phyloP scores from a whole-genome alignment of 2,888 invertebrate species.

The Chaetogeoica ovagalla region DNA sequence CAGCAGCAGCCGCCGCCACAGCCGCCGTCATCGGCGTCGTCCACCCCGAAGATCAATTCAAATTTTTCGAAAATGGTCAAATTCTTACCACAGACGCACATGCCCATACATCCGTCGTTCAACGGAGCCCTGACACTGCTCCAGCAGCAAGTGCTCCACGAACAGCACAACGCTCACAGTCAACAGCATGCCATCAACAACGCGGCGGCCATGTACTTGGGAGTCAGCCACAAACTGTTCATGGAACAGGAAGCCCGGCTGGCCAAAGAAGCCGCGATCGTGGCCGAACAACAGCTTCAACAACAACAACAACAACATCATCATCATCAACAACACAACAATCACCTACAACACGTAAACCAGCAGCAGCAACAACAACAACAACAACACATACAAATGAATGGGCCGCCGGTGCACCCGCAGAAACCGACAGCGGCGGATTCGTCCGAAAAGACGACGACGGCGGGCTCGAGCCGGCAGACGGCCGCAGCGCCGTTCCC shows the following conservation, averaged over 20 bases:
- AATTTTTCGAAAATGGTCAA: constrained; percentile 62
- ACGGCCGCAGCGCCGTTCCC: constrained; percentile 14
- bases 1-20: constrained; percentile 61
- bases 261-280: constrained; percentile 67
- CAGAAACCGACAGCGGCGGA: constrained; percentile 12
- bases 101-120: constrained; percentile 57
- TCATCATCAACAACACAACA: constrained; percentile 62
- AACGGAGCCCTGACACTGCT: constrained; percentile 58
- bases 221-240: constrained; percentile 76
- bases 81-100: constrained; percentile 58
- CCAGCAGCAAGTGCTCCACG: constrained; percentile 61
- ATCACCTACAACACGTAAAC: too few species aligned
- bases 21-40: constrained; percentile 65
- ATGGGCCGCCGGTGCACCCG: constrained; percentile 57
- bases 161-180: constrained; percentile 60
- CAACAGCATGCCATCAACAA: constrained; percentile 59
- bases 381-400: constrained; percentile 44
- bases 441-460: not conserved
- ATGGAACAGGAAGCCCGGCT: constrained; percentile 78
- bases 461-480: constrained; percentile 7
- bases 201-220: constrained; percentile 72
- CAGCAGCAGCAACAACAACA: constrained; percentile 63
- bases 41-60: constrained; percentile 61
- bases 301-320: constrained; percentile 64
- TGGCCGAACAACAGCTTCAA: constrained; percentile 62